Evolutionary conservation across 2,113 vertebrate species (phyloP), one percentile per base, ranked within the genome.

Genomic region (Tachuris rubrigastra): DNA sequence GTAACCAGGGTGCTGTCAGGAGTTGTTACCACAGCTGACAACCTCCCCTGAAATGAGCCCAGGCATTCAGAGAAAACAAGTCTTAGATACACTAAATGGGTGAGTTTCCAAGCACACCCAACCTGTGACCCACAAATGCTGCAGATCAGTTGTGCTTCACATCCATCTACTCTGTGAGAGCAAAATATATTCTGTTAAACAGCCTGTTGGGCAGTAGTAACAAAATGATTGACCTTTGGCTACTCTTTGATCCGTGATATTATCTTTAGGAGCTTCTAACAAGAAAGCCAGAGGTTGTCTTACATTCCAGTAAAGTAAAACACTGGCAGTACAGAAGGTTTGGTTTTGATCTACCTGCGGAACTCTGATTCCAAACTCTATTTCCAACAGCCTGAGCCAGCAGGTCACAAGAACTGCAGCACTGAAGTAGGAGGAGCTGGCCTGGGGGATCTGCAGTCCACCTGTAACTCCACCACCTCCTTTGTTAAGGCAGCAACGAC

Each of bases 131-230:
- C 27, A 21, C 60, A 42, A 63, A 41, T 7, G 8, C 60, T 63
- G 28, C 39, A 63, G 18, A 63, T 39, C 59, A 62, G 18, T 41
- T 39, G 27, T 83, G 59, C 53, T 88, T 86, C 72, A 83, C 39
- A 77, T 67, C 56, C 50, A 88, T 83, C 83, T 67, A 79, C 58
- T 94, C 63, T 41, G 47, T 15, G 39, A 63, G 82, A 88, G 90
- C 71, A 50, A 79, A 83, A 94, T 80, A 27, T 46, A 90, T 85
- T 95, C 82, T 80, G 67, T 90, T 95, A 58, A 91, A 71, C 42
- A 94, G 55, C 42, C 89, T 94, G 66, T 82, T 93, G 74, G 91
- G 87, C 78, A 87, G 79, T 16, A 91, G 55, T 72, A 85, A 94
- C 75, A 90, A 85, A 91, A 83, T 11, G 5, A 76, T 76, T 79